phyloP scores from a whole-genome alignment of 2,888 invertebrate species.

The Adineta ricciae region DNA sequence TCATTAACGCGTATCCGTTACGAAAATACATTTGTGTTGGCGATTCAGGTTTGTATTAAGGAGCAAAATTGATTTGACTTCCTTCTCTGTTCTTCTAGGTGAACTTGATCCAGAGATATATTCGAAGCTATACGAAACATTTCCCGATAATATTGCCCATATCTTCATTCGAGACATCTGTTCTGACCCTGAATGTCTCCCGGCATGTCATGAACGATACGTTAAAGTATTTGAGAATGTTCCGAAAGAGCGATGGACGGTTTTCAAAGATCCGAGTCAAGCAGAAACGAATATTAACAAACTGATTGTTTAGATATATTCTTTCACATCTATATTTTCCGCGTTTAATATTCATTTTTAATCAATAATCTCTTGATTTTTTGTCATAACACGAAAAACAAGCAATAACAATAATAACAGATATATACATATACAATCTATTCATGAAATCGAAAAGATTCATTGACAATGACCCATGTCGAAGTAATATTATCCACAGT shows the following conservation, averaged over 20 bases:
- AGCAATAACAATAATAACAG: background rate
- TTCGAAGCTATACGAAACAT: background rate
- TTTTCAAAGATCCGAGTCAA: background rate
- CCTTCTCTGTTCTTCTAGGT: background rate
- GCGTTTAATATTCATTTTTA: background rate
- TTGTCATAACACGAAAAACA: background rate
- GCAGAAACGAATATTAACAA: background rate
- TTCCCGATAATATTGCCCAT: background rate
- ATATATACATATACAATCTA: background rate
- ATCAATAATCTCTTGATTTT: background rate
- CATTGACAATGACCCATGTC: constrained; percentile 8
- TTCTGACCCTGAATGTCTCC: background rate
- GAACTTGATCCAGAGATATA: constrained; percentile 15
- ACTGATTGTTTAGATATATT: background rate
- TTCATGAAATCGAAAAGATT: constrained; percentile 19
- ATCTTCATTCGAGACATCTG: constrained; percentile 7
- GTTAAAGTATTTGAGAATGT: background rate
- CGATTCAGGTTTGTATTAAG: background rate
- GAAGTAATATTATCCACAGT: background rate
- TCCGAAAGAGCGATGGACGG: background rate
- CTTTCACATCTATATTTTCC: too few species aligned
- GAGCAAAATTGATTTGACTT: background rate
- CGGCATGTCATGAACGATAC: background rate
- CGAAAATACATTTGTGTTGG: background rate
- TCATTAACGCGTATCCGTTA: background rate